phyloP scores from a whole-genome alignment of 2,888 invertebrate genomes.

The Leptogaster cylindrica region DNA sequence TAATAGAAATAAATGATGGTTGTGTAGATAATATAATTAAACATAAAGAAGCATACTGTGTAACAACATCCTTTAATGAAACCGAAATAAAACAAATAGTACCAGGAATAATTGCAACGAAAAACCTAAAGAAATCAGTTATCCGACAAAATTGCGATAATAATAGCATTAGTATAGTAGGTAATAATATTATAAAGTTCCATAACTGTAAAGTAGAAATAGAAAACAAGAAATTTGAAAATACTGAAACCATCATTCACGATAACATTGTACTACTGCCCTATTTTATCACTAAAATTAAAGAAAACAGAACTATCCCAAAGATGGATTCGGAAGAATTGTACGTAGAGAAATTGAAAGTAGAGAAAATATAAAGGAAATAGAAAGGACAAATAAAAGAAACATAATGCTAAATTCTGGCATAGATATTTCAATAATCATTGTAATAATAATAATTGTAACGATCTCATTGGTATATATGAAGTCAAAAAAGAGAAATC shows the following conservation, averaged over 20 bases:
- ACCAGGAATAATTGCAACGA: background rate
- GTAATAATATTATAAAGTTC: background rate
- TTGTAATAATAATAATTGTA: constrained; percentile 4
- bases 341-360: background rate
- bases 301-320: background rate
- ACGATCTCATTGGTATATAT: background rate
- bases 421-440: background rate
- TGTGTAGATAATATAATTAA: background rate
- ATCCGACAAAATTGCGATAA: background rate
- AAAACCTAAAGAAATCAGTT: background rate
- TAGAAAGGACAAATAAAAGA: background rate
- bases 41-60: background rate
- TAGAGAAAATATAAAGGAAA: constrained; percentile 2
- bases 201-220: background rate
- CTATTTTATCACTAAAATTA: background rate
- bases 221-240: background rate
- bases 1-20: background rate
- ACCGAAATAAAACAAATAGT: background rate
- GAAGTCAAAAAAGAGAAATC: background rate
- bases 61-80: background rate
- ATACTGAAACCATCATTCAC: background rate
- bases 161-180: background rate
- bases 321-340: background rate
- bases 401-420: background rate
- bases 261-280: constrained; percentile 1